Evolutionary conservation across 2,113 vertebrate genomes (phyloP).

Genomic region (Columbina picui): DNA sequence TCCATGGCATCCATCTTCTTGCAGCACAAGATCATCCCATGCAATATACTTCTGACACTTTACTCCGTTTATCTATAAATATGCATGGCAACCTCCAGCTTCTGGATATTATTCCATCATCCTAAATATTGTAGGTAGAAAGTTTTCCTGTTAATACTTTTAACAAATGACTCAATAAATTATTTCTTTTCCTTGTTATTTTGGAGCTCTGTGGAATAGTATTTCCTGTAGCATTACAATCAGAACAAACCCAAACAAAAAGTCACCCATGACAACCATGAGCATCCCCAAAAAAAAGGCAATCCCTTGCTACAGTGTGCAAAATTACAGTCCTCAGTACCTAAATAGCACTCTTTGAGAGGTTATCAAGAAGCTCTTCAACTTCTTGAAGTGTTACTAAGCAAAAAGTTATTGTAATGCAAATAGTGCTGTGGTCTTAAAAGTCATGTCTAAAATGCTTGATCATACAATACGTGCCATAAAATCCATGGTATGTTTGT

Average conservation of each 20-base stretch:
- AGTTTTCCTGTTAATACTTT: not conserved
- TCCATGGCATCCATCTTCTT: not conserved
- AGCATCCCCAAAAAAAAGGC: not conserved
- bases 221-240: not conserved
- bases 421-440: conserved; percentile 14
- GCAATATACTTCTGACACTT: not conserved
- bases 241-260: conserved; percentile 37
- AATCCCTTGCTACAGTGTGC: not conserved
- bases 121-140: not conserved
- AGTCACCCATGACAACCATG: conserved; percentile 10
- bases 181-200: not conserved
- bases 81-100: not conserved
- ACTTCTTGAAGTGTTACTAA: conserved; percentile 29
- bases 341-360: conserved; percentile 20
- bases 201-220: not conserved
- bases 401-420: conserved; percentile 28
- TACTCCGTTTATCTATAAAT: not conserved
- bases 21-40: not conserved
- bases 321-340: not conserved
- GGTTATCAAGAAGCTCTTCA: conserved; percentile 50
- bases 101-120: not conserved
- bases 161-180: rapidly evolving
- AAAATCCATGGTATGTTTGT: conserved; percentile 52
- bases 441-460: conserved; percentile 8
- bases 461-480: conserved; percentile 24